phyloP scores from a whole-genome alignment of 2,797 vertebrate species.

The Stomatorhinus walkeri region DNA sequence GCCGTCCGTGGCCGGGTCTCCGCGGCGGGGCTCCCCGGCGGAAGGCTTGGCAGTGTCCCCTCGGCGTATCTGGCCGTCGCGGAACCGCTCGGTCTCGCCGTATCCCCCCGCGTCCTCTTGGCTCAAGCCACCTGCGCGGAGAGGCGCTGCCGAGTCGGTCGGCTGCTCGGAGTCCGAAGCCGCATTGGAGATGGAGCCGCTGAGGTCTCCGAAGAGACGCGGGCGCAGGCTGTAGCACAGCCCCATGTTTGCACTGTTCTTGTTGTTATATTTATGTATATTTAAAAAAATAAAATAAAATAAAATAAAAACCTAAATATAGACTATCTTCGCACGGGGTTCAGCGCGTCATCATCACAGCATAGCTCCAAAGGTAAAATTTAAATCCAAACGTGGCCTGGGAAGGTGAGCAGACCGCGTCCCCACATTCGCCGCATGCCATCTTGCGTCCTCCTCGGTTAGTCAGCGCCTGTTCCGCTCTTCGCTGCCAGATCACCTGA shows the following conservation, averaged over 20 bases:
- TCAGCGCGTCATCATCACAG: conserved; percentile 57
- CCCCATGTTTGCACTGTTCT: conserved; percentile 70
- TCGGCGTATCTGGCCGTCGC: conserved; percentile 56
- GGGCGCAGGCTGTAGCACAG: conserved; percentile 92
- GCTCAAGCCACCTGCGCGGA: conserved; percentile 55
- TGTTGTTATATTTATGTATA: conserved; percentile 50
- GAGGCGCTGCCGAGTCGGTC: conserved; percentile 55
- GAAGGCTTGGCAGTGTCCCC: conserved; percentile 59
- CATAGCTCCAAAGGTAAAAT: conserved; percentile 46
- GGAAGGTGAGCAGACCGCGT: conserved; percentile 59
- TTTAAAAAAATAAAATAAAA: conserved; percentile 26
- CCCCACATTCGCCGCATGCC: conserved; percentile 74
- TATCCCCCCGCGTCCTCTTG: conserved; percentile 60
- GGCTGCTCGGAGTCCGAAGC: conserved; percentile 72
- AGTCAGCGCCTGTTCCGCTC: conserved; percentile 51
- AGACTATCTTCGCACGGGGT: conserved; percentile 26
- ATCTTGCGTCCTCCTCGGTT: conserved; percentile 71
- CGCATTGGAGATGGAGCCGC: conserved; percentile 68
- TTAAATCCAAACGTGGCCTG: conserved; percentile 47
- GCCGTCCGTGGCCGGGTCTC: conserved; percentile 57
- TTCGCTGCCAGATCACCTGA: conserved; percentile 72
- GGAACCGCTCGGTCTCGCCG: conserved; percentile 17
- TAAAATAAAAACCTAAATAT: conserved; percentile 39
- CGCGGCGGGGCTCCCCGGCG: conserved; percentile 55
- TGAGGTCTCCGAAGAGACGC: conserved; percentile 83